These are phyloP conservation scores for Suillia variegata DNA, from an alignment of 2,888 invertebrate species.

Conservation along the genomic window DNA sequence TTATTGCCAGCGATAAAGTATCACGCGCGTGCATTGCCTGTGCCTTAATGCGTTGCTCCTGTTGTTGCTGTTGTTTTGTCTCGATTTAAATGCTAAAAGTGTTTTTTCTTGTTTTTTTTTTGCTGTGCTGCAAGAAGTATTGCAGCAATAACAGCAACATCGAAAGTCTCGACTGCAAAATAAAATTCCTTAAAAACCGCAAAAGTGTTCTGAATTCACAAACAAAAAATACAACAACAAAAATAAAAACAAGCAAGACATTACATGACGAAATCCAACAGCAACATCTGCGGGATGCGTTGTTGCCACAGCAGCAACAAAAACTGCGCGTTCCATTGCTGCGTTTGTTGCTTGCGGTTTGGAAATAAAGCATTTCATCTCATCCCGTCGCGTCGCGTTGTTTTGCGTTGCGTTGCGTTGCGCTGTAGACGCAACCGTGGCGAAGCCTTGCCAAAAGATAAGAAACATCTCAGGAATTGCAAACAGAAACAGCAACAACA, in stretches of 20 bases:
- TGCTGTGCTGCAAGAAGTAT: slow-evolving; percentile 3
- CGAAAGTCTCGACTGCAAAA: not conserved
- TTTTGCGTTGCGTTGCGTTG: too few relatives aligned
- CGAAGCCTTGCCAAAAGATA: not conserved
- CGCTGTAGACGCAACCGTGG: too few relatives aligned
- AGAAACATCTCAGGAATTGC: slow-evolving; percentile 12
- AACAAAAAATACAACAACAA: too few relatives aligned
- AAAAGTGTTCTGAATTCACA: too few relatives aligned
- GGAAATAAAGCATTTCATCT: slow-evolving; percentile 1
- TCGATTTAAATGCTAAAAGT: not conserved
- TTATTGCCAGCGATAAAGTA: slow-evolving; percentile 52
- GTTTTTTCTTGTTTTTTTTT: too few relatives aligned
- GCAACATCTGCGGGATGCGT: too few relatives aligned
- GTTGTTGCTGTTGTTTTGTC: too few relatives aligned
- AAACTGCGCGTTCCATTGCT: not conserved
- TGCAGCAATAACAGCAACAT: too few relatives aligned
- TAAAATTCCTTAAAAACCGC: slow-evolving; percentile 1
- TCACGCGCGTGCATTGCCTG: slow-evolving; percentile 44
- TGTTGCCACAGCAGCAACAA: not conserved
- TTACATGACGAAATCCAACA: too few relatives aligned
- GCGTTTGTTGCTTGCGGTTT: not conserved
- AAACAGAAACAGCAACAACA: slow-evolving; percentile 8
- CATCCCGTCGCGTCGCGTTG: too few relatives aligned
- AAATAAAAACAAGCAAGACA: too few relatives aligned
- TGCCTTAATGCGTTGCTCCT: not conserved